Evolutionary conservation across 2,888 invertebrate genomes (phyloP), one percentile per base, ranked within the genome.

Genomic region (Molorchus minor): DNA sequence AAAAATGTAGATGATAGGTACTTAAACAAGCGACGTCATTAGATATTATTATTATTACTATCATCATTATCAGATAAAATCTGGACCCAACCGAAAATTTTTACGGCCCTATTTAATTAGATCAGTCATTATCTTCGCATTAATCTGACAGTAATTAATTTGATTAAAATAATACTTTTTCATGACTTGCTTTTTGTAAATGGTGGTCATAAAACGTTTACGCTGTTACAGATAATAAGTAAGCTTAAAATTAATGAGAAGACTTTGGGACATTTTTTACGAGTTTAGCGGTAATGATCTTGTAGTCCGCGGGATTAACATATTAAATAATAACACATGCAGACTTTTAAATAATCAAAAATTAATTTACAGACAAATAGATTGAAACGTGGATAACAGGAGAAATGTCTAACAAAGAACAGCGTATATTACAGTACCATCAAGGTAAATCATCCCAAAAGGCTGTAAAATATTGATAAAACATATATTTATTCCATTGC

Each of bases 121-220:
- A 13, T 38, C 21, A 12, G 21, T 8, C 25, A 19, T 38, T 38
- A 38, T 38, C 49, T 43, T n/a, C 15, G 8, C n/a, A 10, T n/a
- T 36, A 36, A 49, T 49, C 49, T 49, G 49, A 49, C 49, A 25
- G 8, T 49, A 49, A 49, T 49, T 49, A 38, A 49, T 49, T 49
- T 12, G 35, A 36, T 47, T 38, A 49, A 49, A 35, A 38, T 35
- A 20, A 47, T 47, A 35, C 35, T 35, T 19, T 13, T 35, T 33
- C 12, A 33, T 33, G 33, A 33, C 33, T 33, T n/a, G 33, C 33
- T 33, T 12, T 33, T n/a, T 33, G 33, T 33, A 33, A 33, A n/a
- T 33, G 33, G 10, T 33, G 33, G 10, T 12, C 33, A 33, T 33
- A 33, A 33, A 33, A 33, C 33, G 33, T 33, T 33, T 33, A 33